These are phyloP conservation scores for Spodoptera exigua DNA, from an alignment of 2,888 invertebrate genomes.

Conservation along the genomic window DNA sequence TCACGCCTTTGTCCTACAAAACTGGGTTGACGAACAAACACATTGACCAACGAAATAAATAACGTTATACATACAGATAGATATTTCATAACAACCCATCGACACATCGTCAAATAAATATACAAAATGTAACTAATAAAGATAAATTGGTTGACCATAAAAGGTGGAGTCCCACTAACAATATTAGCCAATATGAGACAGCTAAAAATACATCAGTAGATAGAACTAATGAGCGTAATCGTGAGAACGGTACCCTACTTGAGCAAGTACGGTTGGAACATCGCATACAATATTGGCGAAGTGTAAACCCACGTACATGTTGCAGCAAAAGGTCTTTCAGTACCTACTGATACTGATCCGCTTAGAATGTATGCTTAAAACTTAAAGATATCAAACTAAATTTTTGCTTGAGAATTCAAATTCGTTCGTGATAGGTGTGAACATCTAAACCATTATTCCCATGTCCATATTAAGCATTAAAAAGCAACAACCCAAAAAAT, in stretches of 20 bases:
- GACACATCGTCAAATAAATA: constrained; percentile 7
- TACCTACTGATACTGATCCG: constrained; percentile 26
- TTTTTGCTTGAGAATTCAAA: too few species aligned
- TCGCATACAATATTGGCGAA: constrained; percentile 37
- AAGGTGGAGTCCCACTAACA: constrained; percentile 26
- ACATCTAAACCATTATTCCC: too few species aligned
- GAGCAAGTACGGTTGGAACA: constrained; percentile 38
- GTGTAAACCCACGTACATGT: constrained; percentile 8
- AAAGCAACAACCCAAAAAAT: too few species aligned
- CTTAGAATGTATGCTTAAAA: constrained; percentile 7
- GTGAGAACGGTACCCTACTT: constrained; percentile 51
- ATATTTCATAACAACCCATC: too few species aligned
- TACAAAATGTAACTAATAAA: constrained; percentile 3
- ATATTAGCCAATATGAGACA: constrained; percentile 30
- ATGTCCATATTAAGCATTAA: too few species aligned
- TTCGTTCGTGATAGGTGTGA: too few species aligned
- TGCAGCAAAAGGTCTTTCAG: constrained; percentile 49
- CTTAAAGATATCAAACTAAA: constrained; percentile 1
- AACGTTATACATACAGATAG: too few species aligned
- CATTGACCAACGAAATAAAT: too few species aligned
- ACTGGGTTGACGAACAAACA: too few species aligned
- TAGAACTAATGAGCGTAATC: constrained; percentile 49
- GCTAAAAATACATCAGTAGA: constrained; percentile 44
- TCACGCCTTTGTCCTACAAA: too few species aligned
- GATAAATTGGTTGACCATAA: constrained; percentile 3